These are phyloP conservation scores for Lobophora halterata DNA, from an alignment of 2,888 invertebrate species.

Conservation along the genomic window DNA sequence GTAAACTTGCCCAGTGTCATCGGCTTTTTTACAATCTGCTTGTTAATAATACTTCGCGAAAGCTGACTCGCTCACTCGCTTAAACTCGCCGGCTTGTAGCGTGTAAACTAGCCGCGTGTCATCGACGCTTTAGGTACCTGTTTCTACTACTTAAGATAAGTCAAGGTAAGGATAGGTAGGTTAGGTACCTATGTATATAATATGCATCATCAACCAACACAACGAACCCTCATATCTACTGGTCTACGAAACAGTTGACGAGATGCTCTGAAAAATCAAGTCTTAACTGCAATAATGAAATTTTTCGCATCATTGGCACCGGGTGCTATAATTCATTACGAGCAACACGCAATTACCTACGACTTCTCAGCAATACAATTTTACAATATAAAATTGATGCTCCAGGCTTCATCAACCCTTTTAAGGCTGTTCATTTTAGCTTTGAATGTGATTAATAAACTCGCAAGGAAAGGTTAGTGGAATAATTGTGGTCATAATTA, in stretches of 20 bases:
- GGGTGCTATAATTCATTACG: conserved; percentile 31
- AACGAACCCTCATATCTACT: too few species aligned
- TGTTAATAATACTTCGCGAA: too few species aligned
- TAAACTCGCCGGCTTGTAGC: too few species aligned
- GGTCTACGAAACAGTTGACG: conserved; percentile 2
- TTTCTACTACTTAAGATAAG: too few species aligned
- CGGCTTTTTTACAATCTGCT: too few species aligned
- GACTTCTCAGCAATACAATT: conserved; percentile 28
- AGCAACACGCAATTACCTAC: conserved; percentile 32
- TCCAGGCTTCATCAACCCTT: conserved; percentile 8
- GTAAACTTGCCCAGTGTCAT: too few species aligned
- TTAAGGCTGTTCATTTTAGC: conserved; percentile 8
- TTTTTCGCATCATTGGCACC: conserved; percentile 28
- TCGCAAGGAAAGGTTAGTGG: conserved; percentile 10
- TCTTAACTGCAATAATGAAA: conserved; percentile 19
- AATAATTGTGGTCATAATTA: conserved; percentile 13
- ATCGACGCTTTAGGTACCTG: too few species aligned
- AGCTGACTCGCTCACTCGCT: too few species aligned
- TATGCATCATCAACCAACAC: too few species aligned
- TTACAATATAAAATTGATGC: conserved; percentile 29
- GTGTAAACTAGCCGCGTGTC: too few species aligned
- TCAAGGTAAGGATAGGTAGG: too few species aligned
- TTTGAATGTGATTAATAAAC: conserved; percentile 14
- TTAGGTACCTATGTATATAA: too few species aligned
- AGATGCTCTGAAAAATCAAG: conserved; percentile 12